Evolutionary conservation across 2,888 invertebrate species (phyloP), one percentile per base, ranked within the genome.

Genomic region (Biston betularia): DNA sequence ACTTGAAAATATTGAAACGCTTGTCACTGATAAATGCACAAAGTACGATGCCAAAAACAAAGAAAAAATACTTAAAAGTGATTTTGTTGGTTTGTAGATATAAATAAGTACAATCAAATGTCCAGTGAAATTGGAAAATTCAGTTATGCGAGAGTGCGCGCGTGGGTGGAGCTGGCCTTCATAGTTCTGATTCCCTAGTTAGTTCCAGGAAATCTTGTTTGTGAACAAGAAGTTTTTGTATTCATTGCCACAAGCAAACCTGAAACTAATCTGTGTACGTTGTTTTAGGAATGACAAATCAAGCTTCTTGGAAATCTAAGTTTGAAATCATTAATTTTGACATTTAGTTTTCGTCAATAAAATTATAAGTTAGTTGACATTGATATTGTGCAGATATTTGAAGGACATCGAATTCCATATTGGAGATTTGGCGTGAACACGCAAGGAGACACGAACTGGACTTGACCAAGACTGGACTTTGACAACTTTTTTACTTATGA

Each of bases 141-240:
- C 40, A 40, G n/a, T 54, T 54, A 42, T 54, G 12, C 40, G 11
- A 2, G 8, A 9, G 34, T 4, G 12, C 35, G 38, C 38, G 38
- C 15, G 38, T 38, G 10, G 52, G 52, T 15, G 38, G 5, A 9
- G 3, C 12, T 42, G 15, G 5, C 42, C 54, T 54, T 42, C 54
- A n/a, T 42, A 33, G 54, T 33, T 42, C 42, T 33, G 54, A 54
- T 42, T 54, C 54, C 54, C 42, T 15, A 3, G 42, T 12, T 44
- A 54, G 54, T 54, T 54, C 11, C 40, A 33, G 42, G 7, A 38
- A 40, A 40, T 44, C 54, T 40, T 54, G 54, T 54, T 54, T 24
- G 40, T 12, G 54, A 54, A 40, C 34, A 50, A n/a, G n/a, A n/a
- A n/a, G 54, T 42, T 54, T 38, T 54, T 42, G 52, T 52, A 52